Conservation (phyloP, 2,113 vertebrate species). For the Microtus pennsylvanicus region DNA sequence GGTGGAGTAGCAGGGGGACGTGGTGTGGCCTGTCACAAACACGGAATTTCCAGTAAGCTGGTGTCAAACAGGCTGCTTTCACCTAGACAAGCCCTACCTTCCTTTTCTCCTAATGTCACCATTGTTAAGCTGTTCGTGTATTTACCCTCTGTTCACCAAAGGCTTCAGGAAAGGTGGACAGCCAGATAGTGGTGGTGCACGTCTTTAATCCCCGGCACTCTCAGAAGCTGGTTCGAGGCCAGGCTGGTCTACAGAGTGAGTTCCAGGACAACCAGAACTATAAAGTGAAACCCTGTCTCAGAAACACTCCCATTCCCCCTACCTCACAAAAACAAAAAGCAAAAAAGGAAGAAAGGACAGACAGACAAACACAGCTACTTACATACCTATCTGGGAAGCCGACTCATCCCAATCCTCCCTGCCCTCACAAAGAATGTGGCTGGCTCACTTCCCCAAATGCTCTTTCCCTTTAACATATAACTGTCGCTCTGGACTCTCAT, state of each 20-base stretch:
- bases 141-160: neutral
- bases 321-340: neutral
- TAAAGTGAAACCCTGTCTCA: neutral
- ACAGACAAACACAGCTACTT: neutral
- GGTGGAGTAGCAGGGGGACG: too few species aligned
- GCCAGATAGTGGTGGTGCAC: fast-evolving
- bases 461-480: neutral
- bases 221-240: neutral
- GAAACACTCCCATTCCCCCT: neutral
- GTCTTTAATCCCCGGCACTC: neutral
- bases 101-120: neutral
- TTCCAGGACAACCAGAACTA: neutral
- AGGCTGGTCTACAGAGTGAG: neutral
- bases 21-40: neutral
- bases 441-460: neutral
- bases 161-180: neutral
- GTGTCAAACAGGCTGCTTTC: neutral
- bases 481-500: neutral
- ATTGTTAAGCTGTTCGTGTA: neutral
- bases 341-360: neutral
- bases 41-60: neutral
- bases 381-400: too few species aligned
- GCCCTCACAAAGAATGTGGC: neutral
- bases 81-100: neutral
- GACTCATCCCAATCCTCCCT: neutral